These are phyloP conservation scores for Pogonophryne albipinna DNA, from an alignment of 2,797 vertebrate genomes.

Conservation along the genomic window DNA sequence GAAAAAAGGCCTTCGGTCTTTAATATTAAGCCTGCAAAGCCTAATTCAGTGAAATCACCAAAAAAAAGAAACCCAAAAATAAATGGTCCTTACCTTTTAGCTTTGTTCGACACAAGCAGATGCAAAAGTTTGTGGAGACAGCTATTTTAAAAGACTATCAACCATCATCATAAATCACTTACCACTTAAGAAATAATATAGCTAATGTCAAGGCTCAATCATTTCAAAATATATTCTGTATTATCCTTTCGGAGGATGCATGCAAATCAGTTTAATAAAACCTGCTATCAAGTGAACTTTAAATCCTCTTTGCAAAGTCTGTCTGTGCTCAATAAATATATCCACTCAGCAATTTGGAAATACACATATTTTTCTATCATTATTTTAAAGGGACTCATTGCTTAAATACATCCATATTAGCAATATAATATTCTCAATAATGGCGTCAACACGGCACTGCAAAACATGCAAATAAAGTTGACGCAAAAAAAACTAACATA, in stretches of 20 bases:
- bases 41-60: neutral
- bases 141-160: neutral
- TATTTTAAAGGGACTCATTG: no score
- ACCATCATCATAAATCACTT: neutral
- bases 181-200: neutral
- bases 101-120: neutral
- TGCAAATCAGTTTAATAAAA: neutral
- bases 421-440: neutral
- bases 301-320: neutral
- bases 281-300: neutral
- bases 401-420: no score
- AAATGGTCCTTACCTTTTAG: neutral
- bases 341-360: neutral
- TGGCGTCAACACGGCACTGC: neutral
- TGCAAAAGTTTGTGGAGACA: neutral
- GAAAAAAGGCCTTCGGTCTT: neutral
- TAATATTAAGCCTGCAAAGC: constrained; percentile 3
- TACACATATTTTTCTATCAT: neutral
- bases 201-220: neutral
- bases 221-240: neutral
- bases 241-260: neutral
- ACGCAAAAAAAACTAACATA: neutral
- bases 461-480: neutral
- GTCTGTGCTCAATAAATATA: neutral
- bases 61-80: neutral